A percentile compares a stretch with the other conserved stretches of the same genome.
These are phyloP conservation scores for Pseudachorutes palmiensis DNA, from an alignment of 1,140 invertebrate species.

Conservation along the genomic window DNA sequence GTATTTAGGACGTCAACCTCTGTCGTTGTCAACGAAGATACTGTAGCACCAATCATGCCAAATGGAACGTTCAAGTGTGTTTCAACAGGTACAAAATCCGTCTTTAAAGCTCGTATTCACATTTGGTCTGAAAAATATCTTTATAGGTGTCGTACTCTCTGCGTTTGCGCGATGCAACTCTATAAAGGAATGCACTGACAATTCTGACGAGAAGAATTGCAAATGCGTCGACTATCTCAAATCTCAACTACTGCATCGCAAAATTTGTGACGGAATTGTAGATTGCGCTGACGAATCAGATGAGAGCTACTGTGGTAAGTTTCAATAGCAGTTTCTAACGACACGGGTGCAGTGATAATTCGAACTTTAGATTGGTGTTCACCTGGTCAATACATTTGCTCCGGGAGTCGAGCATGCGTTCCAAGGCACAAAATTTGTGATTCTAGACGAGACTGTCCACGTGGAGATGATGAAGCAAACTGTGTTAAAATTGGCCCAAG, in stretches of 20 bases:
- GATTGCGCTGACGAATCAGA: slow-evolving; percentile 58
- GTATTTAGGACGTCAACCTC: slow-evolving; percentile 26
- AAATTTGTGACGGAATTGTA: slow-evolving; percentile 65
- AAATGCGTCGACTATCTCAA: slow-evolving; percentile 64
- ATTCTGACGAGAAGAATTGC: slow-evolving; percentile 38
- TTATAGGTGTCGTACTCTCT: slow-evolving; percentile 58
- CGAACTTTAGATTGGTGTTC: slow-evolving; percentile 60
- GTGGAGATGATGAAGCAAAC: slow-evolving; percentile 70
- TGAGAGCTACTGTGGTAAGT: slow-evolving; percentile 65
- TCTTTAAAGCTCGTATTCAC: neutral
- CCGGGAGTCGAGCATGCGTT: slow-evolving; percentile 57
- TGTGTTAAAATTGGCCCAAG: slow-evolving; percentile 50
- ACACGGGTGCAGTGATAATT: neutral
- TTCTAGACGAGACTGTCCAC: slow-evolving; percentile 60
- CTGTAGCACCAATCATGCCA: slow-evolving; percentile 6
- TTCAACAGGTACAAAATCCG: slow-evolving; percentile 56
- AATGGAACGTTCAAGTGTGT: slow-evolving; percentile 45
- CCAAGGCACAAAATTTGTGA: slow-evolving; percentile 44
- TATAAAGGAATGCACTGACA: slow-evolving; percentile 55
- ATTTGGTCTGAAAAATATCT: slow-evolving; percentile 14
- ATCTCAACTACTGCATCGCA: slow-evolving; percentile 57
- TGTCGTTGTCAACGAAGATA: slow-evolving; percentile 23
- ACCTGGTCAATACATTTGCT: slow-evolving; percentile 63
- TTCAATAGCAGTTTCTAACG: slow-evolving; percentile 7
- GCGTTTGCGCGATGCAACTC: slow-evolving; percentile 61